These are phyloP conservation scores for Acrobasis repandana DNA, from an alignment of 2,888 invertebrate genomes.

Conservation along the genomic window DNA sequence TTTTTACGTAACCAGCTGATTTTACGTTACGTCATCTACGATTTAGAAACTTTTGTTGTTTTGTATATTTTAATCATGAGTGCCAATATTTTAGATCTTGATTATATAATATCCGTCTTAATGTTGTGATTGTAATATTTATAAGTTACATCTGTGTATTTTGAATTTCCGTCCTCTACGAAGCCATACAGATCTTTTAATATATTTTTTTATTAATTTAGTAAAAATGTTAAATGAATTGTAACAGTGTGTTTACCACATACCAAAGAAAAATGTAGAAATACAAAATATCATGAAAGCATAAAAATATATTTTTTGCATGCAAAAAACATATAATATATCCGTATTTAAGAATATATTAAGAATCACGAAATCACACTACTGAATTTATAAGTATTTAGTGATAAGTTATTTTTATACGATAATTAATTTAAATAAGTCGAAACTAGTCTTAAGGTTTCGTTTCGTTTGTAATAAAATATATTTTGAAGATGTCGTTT, in stretches of 20 bases:
- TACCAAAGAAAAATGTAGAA: slow-evolving; percentile 72
- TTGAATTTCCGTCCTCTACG: slow-evolving; percentile 56
- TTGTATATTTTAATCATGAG: slow-evolving; percentile 18
- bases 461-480: slow-evolving; percentile 68
- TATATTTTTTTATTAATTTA: slow-evolving; percentile 40
- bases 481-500: slow-evolving; percentile 27
- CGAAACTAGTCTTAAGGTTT: slow-evolving; percentile 69
- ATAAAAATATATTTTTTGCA: slow-evolving; percentile 56
- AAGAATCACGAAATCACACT: slow-evolving; percentile 34
- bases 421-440: slow-evolving; percentile 50
- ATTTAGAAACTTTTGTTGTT: slow-evolving; percentile 16
- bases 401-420: slow-evolving; percentile 56
- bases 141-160: slow-evolving; percentile 29
- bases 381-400: slow-evolving; percentile 36
- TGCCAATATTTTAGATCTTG: slow-evolving; percentile 13
- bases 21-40: slow-evolving; percentile 18
- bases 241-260: slow-evolving; percentile 55
- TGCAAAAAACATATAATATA: slow-evolving; percentile 54
- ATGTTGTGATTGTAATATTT: slow-evolving; percentile 24
- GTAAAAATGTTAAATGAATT: slow-evolving; percentile 39
- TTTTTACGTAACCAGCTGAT: slow-evolving; percentile 14
- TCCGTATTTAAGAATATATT: slow-evolving; percentile 34
- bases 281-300: slow-evolving; percentile 56
- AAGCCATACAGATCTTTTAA: slow-evolving; percentile 42
- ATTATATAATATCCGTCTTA: slow-evolving; percentile 13